Percentiles rank a stretch among this genome's conserved stretches.
Conservation (phyloP, 2,797 vertebrate genomes). For the Rhinogobio ventralis region DNA sequence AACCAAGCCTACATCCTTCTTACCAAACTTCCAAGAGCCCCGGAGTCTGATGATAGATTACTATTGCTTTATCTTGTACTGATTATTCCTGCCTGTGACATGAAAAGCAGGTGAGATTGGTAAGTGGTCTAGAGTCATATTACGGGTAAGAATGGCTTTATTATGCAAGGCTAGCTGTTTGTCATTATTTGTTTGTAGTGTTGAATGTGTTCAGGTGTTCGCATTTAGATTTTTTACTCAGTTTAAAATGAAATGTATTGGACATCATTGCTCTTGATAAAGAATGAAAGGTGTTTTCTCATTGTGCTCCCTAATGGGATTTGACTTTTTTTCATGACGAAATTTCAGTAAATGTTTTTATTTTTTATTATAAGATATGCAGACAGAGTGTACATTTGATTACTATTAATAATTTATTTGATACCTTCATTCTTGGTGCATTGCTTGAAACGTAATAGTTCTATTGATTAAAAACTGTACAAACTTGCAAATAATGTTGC, state of each 20-base stretch:
- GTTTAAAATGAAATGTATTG: constrained; percentile 13
- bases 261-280: background rate
- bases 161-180: constrained; percentile 60
- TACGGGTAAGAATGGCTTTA: constrained; percentile 59
- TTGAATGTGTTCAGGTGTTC: background rate
- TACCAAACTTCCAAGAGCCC: constrained; percentile 60
- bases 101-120: constrained; percentile 47
- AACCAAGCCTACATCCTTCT: constrained; percentile 49
- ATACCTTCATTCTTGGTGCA: background rate
- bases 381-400: background rate
- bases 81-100: constrained; percentile 69
- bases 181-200: constrained; percentile 47
- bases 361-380: background rate
- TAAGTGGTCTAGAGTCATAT: constrained; percentile 63
- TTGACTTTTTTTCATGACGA: background rate
- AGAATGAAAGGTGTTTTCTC: background rate
- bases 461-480: background rate
- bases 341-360: background rate
- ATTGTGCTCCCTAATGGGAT: background rate
- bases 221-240: background rate
- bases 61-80: constrained; percentile 69
- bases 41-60: constrained; percentile 71
- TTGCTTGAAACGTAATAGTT: background rate
- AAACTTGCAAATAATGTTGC: background rate
- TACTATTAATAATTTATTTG: constrained; percentile 3